Evolutionary conservation across 2,113 vertebrate species (phyloP).

Genomic region (Butorides virescens): DNA sequence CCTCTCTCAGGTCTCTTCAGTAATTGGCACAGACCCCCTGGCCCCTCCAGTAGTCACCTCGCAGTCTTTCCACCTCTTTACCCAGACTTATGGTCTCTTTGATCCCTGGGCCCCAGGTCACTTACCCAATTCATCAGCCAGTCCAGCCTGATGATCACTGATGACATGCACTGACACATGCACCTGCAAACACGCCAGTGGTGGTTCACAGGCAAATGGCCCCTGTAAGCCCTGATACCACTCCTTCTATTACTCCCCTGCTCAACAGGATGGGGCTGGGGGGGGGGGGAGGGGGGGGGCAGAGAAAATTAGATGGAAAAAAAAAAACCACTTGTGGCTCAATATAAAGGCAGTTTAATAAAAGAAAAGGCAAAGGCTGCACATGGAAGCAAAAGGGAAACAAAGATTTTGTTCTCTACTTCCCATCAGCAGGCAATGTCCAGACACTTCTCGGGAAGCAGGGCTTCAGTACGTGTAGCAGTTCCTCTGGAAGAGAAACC

Average conservation of each 20-base stretch:
- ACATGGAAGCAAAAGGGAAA: too few relatives aligned
- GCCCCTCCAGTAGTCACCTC: neutral
- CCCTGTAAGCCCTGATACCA: neutral
- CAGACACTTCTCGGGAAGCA: too few relatives aligned
- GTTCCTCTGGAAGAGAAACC: too few relatives aligned
- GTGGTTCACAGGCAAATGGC: rapidly evolving
- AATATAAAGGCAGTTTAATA: too few relatives aligned
- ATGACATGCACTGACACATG: rapidly evolving
- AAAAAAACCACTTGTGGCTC: too few relatives aligned
- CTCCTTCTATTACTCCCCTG: neutral
- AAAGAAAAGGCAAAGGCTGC: too few relatives aligned
- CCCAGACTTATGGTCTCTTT: neutral
- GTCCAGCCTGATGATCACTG: neutral
- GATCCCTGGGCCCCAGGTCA: neutral
- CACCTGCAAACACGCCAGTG: rapidly evolving
- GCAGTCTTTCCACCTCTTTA: neutral
- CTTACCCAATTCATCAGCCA: neutral
- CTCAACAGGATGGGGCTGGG: too few relatives aligned
- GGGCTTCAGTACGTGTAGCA: too few relatives aligned
- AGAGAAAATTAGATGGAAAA: too few relatives aligned
- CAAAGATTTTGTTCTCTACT: too few relatives aligned
- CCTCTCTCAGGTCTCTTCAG: neutral
- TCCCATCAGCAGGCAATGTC: too few relatives aligned
- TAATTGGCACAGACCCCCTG: neutral
- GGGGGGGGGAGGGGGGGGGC: too few relatives aligned